A percentile compares a stretch with the other conserved stretches of the same genome.
Evolutionary conservation across 2,888 invertebrate genomes (phyloP).

Genomic region (Drosophila basisetae): DNA sequence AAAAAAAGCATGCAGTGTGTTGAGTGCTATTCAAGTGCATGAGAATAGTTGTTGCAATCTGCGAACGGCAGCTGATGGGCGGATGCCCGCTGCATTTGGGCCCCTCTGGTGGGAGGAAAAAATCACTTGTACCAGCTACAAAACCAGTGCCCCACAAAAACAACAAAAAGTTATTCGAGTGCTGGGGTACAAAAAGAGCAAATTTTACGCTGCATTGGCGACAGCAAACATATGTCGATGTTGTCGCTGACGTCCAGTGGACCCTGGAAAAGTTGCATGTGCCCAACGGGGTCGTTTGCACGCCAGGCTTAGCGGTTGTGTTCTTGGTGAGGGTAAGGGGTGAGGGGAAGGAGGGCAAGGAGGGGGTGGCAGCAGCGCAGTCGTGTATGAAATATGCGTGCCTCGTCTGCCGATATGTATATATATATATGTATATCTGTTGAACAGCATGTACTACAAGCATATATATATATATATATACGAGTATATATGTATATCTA

Average conservation of each 20-base stretch:
- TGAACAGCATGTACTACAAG: conserved; percentile 22
- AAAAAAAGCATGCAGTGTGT: conserved; percentile 13
- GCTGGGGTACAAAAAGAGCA: conserved; percentile 25
- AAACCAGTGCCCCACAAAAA: conserved; percentile 27
- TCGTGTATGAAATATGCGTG: conserved; percentile 69
- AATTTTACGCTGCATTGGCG: conserved; percentile 75
- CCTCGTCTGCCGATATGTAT: conserved; percentile 24
- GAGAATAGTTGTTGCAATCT: conserved; percentile 29
- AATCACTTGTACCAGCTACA: conserved; percentile 51
- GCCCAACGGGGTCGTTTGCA: conserved; percentile 66
- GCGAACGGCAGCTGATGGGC: conserved; percentile 23
- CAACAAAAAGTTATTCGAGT: neutral
- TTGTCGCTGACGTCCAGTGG: conserved; percentile 49
- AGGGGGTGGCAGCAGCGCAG: conserved; percentile 16
- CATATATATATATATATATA: conserved; percentile 4
- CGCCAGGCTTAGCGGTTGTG: conserved; percentile 26
- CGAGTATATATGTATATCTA: conserved; percentile 3
- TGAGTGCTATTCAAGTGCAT: conserved; percentile 21
- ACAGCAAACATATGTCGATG: conserved; percentile 68
- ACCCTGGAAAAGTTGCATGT: conserved; percentile 54
- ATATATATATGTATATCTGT: conserved; percentile 48
- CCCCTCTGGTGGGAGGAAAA: conserved; percentile 28
- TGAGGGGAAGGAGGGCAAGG: neutral
- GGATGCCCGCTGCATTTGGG: conserved; percentile 21
- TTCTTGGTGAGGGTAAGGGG: neutral